Base-by-base conservation (phyloP, 2,888 invertebrate species). In the Callyntrura guangdongensis region DNA sequence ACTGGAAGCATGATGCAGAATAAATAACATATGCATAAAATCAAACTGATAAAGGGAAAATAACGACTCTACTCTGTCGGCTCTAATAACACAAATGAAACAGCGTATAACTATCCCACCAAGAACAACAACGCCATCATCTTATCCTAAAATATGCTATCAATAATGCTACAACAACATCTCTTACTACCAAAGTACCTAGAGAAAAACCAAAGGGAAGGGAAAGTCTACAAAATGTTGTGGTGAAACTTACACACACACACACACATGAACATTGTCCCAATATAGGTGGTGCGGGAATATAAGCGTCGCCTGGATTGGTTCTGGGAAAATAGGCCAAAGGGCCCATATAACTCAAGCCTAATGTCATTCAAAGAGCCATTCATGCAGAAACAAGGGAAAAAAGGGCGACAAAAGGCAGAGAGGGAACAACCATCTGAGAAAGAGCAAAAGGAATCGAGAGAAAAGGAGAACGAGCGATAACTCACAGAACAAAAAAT, bases 291-390 rank as follows among this genome's bases (percentile, higher is more conserved):
- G 5, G 56, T 56, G n/a, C 56, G 56, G n/a, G 36, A 36, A 36
- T 36, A 36, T 6, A 56, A 14, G n/a, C 14, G n/a, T 56, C n/a
- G 17, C 36, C 36, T 64, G 20, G 20, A 69, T 25, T 27, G 25
- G 67, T 25, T 69, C 11, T 6, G 36, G 22, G 25, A 86, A 86
- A 86, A 86, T 86, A 86, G 86, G 86, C 86, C 86, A 86, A 86
- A 86, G 86, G 86, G 77, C 77, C 85, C 77, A 74, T 77, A 61
- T 77, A 86, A 77, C 61, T 86, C 74, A 86, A 27, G 77, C 77
- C 36, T 86, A 77, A 67, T 86, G 86, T 86, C 74, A 86, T 86
- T 86, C 77, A 59, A 47, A n/a, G 47, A 86, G 47, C 49, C 47
- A 61, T 56, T 86, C 61, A 20, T 20, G 72, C 85, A 85, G 36